Conservation (phyloP, 2,888 invertebrate species). For the Embidobia sp. region DNA sequence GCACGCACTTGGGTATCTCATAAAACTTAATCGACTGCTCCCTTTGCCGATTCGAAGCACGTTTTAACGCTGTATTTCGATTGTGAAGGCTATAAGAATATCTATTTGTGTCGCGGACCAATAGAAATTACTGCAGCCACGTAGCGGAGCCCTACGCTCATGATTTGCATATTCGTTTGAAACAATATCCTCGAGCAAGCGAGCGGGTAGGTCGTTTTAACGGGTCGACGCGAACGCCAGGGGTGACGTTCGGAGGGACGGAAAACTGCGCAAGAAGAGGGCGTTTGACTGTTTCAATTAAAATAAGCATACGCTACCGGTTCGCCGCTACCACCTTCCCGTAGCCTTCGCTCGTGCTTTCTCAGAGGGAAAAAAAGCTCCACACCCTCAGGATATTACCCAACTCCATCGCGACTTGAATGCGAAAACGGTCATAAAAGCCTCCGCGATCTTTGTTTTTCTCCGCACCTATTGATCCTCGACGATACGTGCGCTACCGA, state of each 20-base stretch:
- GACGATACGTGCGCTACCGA: slow-evolving; percentile 61
- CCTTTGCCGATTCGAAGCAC: slow-evolving; percentile 72
- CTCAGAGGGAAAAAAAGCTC: slow-evolving; percentile 64
- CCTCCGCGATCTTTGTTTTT: slow-evolving; percentile 72
- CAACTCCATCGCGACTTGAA: slow-evolving; percentile 76
- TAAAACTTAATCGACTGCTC: slow-evolving; percentile 49
- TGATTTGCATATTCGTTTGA: slow-evolving; percentile 82
- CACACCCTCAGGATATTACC: slow-evolving; percentile 77
- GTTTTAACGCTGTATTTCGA: slow-evolving; percentile 75
- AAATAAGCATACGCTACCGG: slow-evolving; percentile 77
- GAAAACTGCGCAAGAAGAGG: slow-evolving; percentile 65
- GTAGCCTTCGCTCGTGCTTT: slow-evolving; percentile 41
- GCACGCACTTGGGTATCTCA: slow-evolving; percentile 32
- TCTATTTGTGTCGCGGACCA: slow-evolving; percentile 74
- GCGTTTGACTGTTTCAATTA: slow-evolving; percentile 77
- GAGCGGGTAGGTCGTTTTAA: slow-evolving; percentile 73
- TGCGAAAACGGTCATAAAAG: slow-evolving; percentile 77
- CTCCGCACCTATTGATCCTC: slow-evolving; percentile 69
- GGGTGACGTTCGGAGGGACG: slow-evolving; percentile 64
- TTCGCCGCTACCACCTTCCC: slow-evolving; percentile 68
- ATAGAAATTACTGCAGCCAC: slow-evolving; percentile 77
- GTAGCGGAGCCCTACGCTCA: slow-evolving; percentile 72
- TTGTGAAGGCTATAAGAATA: slow-evolving; percentile 73
- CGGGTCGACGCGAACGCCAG: slow-evolving; percentile 63
- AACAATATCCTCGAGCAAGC: slow-evolving; percentile 79